Evolutionary conservation across 2,797 vertebrate genomes (phyloP).

Genomic region (Tenualosa ilisha): DNA sequence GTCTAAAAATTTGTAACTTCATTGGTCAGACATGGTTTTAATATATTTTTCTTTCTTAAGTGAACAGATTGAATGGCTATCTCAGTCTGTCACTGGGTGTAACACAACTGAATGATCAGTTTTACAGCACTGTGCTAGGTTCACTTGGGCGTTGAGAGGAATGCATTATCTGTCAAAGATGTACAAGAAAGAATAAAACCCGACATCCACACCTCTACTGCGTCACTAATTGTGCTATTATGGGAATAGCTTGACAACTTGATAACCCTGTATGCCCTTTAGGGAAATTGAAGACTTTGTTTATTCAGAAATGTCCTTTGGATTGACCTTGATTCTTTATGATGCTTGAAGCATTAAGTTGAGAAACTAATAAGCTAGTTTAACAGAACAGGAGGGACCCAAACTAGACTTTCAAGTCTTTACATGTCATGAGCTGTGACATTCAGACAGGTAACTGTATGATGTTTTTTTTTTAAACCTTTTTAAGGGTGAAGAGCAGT

Average conservation of each 20-base stretch:
- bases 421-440: slow-evolving; percentile 16
- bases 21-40: neutral
- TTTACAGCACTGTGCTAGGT: neutral
- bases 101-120: neutral
- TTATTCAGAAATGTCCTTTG: neutral
- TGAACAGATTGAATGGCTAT: neutral
- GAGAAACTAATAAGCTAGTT: neutral
- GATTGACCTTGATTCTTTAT: neutral
- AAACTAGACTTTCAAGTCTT: slow-evolving; percentile 53
- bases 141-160: neutral
- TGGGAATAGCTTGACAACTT: neutral
- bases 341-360: neutral
- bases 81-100: neutral
- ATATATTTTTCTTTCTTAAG: neutral
- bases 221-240: neutral
- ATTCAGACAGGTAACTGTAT: neutral
- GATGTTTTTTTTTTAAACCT: too few relatives aligned
- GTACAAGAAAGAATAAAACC: neutral
- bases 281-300: neutral
- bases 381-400: neutral
- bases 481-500: too few relatives aligned
- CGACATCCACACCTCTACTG: neutral
- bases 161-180: slow-evolving; percentile 9
- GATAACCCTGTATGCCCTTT: neutral
- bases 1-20: neutral